Percentiles rank a stretch among this genome's conserved stretches.
These are phyloP conservation scores for Mormyrops attenuatus DNA, from an alignment of 2,797 vertebrate genomes.

Conservation along the genomic window DNA sequence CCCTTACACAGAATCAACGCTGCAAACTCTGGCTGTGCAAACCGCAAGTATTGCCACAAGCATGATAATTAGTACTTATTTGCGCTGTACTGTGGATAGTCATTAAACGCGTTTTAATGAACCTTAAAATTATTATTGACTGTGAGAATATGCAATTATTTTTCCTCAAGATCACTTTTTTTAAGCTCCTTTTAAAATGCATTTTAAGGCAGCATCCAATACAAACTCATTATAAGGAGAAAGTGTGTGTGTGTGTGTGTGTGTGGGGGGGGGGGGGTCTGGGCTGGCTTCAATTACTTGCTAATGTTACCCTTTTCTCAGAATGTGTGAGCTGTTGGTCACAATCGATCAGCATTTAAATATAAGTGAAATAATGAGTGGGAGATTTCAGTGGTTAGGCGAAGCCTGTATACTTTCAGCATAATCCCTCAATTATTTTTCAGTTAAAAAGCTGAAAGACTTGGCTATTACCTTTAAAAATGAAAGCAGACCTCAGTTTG, in stretches of 20 bases:
- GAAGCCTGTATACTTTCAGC: not conserved
- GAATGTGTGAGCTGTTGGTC: not conserved
- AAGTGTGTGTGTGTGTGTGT: not conserved
- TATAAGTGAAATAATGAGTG: slow-evolving; percentile 12
- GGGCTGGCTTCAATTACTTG: slow-evolving; percentile 5
- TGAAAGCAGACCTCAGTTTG: not conserved
- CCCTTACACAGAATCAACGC: not conserved
- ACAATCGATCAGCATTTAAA: slow-evolving; percentile 16
- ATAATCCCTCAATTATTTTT: slow-evolving; percentile 9
- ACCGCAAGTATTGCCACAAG: not conserved
- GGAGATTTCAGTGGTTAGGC: not conserved
- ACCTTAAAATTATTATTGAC: slow-evolving; percentile 15
- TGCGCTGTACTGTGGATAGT: not conserved
- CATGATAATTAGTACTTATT: slow-evolving; percentile 2
- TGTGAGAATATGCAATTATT: slow-evolving; percentile 4
- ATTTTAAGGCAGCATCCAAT: not conserved
- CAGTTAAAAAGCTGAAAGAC: not conserved
- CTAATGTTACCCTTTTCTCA: slow-evolving; percentile 7
- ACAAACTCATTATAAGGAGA: not conserved
- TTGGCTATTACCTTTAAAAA: slow-evolving; percentile 3
- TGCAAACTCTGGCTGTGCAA: not conserved
- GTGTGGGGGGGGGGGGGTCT: not conserved
- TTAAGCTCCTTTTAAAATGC: not conserved
- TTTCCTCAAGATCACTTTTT: slow-evolving; percentile 6
- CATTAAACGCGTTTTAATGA: slow-evolving; percentile 13